Evolutionary conservation across 2,888 invertebrate genomes (phyloP), one percentile per base, ranked within the genome.

Genomic region (Thumatha senex): DNA sequence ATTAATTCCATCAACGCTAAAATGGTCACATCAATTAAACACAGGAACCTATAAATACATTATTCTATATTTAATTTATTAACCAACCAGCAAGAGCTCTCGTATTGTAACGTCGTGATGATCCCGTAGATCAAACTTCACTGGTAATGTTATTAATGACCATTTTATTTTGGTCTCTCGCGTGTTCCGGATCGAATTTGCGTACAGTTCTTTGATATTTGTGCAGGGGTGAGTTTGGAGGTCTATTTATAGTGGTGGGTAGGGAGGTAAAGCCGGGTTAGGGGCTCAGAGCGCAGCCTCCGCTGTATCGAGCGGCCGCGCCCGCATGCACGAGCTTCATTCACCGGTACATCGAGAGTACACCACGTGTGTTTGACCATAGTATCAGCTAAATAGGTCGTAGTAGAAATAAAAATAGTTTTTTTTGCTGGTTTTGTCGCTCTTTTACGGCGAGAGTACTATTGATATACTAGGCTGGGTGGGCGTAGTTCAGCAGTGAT

Each of bases 231-330:
- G 59, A 53, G 56, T 50, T 50, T 61, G 66, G 49, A 55, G 72
- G 43, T 66, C 68, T 58, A 51, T 34, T 43, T 63, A 63, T 44
- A 46, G 31, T 60, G 63, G 72, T 58, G 35, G 51, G 31, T 44
- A 34, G 48, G 40, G 63, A 50, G 61, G 58, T 58, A 68, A 63
- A 64, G 71, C 76, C 78, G 80, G 81, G 77, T 70, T 57, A 29
- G 51, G 68, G 67, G 72, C 80, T 74, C 78, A 77, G 67, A 72
- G 85, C 85, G 85, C 85, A 85, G 85, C 84, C 85, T 85, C 85
- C 82, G 78, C 71, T 58, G 60, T 86, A 86, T 86, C 78, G 85
- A 86, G 74, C 85, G 84, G 72, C 82, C 84, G 80, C 84, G 77
- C 82, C 85, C 83, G 78, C 54, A 47, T 51, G 57, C 80, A 83